Percentiles rank a stretch among this genome's conserved stretches.
These are phyloP conservation scores for Zygaena filipendulae DNA, from an alignment of 2,888 invertebrate species.

Conservation along the genomic window DNA sequence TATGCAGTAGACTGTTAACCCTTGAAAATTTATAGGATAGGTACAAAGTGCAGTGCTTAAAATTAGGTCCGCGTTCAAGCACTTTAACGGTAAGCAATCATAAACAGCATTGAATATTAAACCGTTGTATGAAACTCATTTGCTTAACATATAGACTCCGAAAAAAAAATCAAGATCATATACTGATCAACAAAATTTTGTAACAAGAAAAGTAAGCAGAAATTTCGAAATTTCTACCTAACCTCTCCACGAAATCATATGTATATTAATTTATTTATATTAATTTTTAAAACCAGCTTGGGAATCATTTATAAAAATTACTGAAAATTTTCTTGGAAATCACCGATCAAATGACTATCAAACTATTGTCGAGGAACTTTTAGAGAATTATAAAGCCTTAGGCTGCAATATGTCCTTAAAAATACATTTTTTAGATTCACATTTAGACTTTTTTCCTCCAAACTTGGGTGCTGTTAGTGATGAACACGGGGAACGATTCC, in stretches of 20 bases:
- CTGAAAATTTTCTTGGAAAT: slow-evolving; percentile 12
- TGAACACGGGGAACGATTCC: slow-evolving; percentile 28
- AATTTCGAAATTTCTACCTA: slow-evolving; percentile 1
- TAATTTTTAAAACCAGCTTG: too few relatives aligned
- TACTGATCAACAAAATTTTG: too few relatives aligned
- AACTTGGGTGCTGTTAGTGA: slow-evolving; percentile 16
- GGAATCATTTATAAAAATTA: slow-evolving; percentile 13
- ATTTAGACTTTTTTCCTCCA: slow-evolving; percentile 11
- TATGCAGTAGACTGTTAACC: slow-evolving; percentile 59
- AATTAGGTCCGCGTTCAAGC: slow-evolving; percentile 35
- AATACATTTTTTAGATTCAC: too few relatives aligned
- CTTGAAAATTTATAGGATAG: slow-evolving; percentile 49
- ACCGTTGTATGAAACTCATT: too few relatives aligned
- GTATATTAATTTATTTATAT: background rate
- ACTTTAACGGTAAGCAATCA: too few relatives aligned
- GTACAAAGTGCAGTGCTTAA: slow-evolving; percentile 33
- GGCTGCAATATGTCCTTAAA: slow-evolving; percentile 11
- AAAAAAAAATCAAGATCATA: too few relatives aligned
- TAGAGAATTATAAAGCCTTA: slow-evolving; percentile 7
- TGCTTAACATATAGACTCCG: too few relatives aligned
- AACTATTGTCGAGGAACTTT: slow-evolving; percentile 9
- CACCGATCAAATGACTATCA: slow-evolving; percentile 12
- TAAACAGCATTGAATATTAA: too few relatives aligned
- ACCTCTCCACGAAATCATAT: slow-evolving; percentile 1
- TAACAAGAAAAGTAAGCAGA: background rate